Evolutionary conservation across 2,888 invertebrate genomes (phyloP), one percentile per base, ranked within the genome.

Genomic region (Synanthedon andrenaeformis): DNA sequence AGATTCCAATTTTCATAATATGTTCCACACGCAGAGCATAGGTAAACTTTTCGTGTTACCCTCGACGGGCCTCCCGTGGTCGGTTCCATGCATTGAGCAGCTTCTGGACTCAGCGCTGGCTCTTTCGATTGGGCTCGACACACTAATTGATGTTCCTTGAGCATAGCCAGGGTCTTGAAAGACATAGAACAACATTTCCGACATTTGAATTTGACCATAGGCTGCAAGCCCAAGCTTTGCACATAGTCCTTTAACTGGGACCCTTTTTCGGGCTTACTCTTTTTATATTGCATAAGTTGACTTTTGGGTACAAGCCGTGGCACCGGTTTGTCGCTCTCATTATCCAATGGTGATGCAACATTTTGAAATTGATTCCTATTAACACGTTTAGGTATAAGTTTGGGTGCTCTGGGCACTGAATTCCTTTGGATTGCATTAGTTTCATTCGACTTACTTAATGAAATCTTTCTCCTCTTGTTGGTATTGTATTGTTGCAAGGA

Each of bases 1-100:
- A 95, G 88, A 79, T 94, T 94, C 94, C 94, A 95, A 67, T 94
- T 93, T 77, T 95, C 94, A 81, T 94, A 95, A 69, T 94, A 94
- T 11, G 93, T 94, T 50, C 92, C 93, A 74, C 95, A 95, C 0
- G 93, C 92, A 12, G 94, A 92, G 74, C 95, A 95, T 53, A 94
- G 81, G 74, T 93, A 95, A 57, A 94, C 93, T 74, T 94, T 93
- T 49, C 93, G 86, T n/a, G 92, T 92, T 50, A 92, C 90, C 70
- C 91, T 89, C 51, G 92, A 91, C 28, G 81, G 82, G 12, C 80
- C 83, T 41, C 78, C 71, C 3, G 68, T 58, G 42, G 76, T 66
- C 42, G 76, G 66, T 45, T 89, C 82, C 12, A 82, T 69, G 53
- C 67, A 67, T 2, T 77, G 73, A 41, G 79, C 72, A 52, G 76